Conservation (phyloP, 1,140 invertebrate genomes). For the Lucilia cuprina region DNA sequence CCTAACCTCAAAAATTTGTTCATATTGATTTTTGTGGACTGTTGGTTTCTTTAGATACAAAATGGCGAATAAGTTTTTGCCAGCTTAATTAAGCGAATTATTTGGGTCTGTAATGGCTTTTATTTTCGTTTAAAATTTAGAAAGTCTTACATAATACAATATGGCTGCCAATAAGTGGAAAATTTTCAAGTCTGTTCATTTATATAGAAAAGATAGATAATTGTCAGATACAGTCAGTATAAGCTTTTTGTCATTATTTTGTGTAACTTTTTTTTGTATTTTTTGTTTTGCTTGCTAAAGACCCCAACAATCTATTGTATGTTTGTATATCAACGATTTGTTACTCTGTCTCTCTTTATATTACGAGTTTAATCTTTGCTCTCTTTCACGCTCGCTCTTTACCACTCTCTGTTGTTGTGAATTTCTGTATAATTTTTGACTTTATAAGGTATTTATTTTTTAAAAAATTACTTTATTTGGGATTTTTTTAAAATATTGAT, state of each 20-base stretch:
- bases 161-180: conserved; percentile 3
- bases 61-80: not conserved
- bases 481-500: not conserved
- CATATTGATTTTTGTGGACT: not conserved
- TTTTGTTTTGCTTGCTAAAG: not conserved
- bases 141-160: conserved; percentile 3
- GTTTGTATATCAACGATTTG: not conserved
- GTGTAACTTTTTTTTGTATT: not conserved
- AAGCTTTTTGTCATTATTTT: not conserved
- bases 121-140: not conserved
- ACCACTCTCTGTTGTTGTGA: not conserved
- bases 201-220: not conserved
- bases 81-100: not conserved
- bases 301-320: not conserved
- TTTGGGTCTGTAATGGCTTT: not conserved
- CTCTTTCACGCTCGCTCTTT: not conserved
- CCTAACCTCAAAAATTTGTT: not conserved
- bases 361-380: not conserved
- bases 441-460: not conserved
- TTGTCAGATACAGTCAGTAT: not conserved
- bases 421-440: not conserved
- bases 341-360: not conserved
- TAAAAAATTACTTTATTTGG: not conserved
- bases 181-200: not conserved
- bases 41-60: not conserved